Conservation (phyloP, 1,140 invertebrate genomes). For the honey bee (Apis mellifera) region Amel_HAv3.1 CM009931.2:780001-780500, state of each 20-base stretch:
- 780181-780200: slow-evolving; percentile 20
- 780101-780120: slow-evolving; percentile 71
- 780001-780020: background rate
- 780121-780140: slow-evolving; percentile 65
- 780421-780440: slow-evolving; percentile 37
- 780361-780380: slow-evolving; percentile 63
- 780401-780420: slow-evolving; percentile 56
- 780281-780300: slow-evolving; percentile 17
- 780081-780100: slow-evolving; percentile 67
- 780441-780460: background rate
- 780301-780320: slow-evolving; percentile 70
- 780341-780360: slow-evolving; percentile 60
- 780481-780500: slow-evolving; percentile 31
- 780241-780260: slow-evolving; percentile 2
- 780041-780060: slow-evolving; percentile 53
- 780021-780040: slow-evolving; percentile 59
- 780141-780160: slow-evolving; percentile 55
- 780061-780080: slow-evolving; percentile 73
- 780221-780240: background rate
- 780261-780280: background rate
- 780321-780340: slow-evolving; percentile 69
- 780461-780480: background rate
- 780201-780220: background rate
- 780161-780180: slow-evolving; percentile 50
- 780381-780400: slow-evolving; percentile 35